Evolutionary conservation across 2,797 vertebrate genomes (phyloP).

Genomic region (Ambastaia sidthimunki): DNA sequence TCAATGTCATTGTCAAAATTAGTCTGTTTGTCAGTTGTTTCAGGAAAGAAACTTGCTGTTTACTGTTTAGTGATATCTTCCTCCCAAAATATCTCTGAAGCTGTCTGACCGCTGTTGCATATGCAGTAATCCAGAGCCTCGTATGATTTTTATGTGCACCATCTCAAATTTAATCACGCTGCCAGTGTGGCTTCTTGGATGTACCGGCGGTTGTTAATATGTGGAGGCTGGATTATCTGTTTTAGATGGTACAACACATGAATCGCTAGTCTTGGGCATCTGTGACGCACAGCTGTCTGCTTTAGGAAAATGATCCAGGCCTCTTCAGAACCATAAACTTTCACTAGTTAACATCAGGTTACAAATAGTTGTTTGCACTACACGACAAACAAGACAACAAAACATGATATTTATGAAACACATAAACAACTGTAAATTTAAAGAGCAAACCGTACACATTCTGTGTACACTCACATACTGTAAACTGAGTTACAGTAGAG

Average conservation of each 20-base stretch:
- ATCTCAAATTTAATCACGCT: slow-evolving; percentile 50
- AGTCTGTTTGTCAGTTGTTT: slow-evolving; percentile 50
- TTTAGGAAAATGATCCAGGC: slow-evolving; percentile 8
- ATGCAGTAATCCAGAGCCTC: slow-evolving; percentile 25
- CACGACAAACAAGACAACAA: slow-evolving; percentile 20
- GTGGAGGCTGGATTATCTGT: slow-evolving; percentile 47
- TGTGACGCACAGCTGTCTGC: slow-evolving; percentile 33
- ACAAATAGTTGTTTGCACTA: neutral
- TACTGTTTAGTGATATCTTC: neutral
- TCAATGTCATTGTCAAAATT: slow-evolving; percentile 66
- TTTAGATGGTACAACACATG: slow-evolving; percentile 46
- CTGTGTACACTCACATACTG: neutral
- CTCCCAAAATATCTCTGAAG: slow-evolving; percentile 30
- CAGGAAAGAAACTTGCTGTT: slow-evolving; percentile 39
- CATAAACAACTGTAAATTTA: neutral
- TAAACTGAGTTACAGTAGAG: neutral
- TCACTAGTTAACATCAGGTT: slow-evolving; percentile 13
- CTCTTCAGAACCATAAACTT: slow-evolving; percentile 3
- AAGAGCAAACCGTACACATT: neutral
- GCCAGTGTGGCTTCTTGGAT: slow-evolving; percentile 19
- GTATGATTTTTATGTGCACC: slow-evolving; percentile 45
- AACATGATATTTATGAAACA: neutral
- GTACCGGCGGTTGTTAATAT: slow-evolving; percentile 33
- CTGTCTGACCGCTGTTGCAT: slow-evolving; percentile 12
- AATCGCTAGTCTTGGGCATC: slow-evolving; percentile 29